A percentile compares a stretch with the other conserved stretches of the same genome.
Conservation (phyloP, 2,113 vertebrate species). For the Euleptes europaea region DNA sequence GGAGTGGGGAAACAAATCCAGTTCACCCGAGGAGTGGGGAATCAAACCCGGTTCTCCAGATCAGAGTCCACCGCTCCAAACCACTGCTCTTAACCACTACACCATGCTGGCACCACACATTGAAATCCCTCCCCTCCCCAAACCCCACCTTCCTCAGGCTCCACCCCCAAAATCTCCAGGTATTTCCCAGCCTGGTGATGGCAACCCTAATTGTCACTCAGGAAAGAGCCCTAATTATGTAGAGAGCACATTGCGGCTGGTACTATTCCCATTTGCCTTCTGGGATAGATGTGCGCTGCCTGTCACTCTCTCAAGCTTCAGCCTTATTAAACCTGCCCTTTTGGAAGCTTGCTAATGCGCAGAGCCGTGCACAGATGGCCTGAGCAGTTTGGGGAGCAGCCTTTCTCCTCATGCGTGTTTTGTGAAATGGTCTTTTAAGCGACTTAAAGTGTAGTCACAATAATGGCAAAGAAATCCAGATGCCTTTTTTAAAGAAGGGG, state of each 20-base stretch:
- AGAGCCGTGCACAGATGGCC: constrained; percentile 64
- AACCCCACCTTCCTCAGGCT: too few relatives aligned
- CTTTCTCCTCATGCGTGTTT: constrained; percentile 51
- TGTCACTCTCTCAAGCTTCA: not conserved
- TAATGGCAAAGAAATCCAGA: constrained; percentile 27
- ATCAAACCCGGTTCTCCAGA: too few relatives aligned
- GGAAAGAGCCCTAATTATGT: not conserved
- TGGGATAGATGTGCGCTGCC: not conserved
- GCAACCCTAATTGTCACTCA: too few relatives aligned
- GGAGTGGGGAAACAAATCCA: too few relatives aligned
- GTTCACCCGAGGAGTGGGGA: too few relatives aligned
- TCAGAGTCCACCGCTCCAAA: too few relatives aligned
- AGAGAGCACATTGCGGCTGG: not conserved
- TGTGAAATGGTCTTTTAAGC: constrained; percentile 57
- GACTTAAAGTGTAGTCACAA: constrained; percentile 47
- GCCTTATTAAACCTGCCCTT: not conserved
- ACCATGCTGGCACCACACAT: too few relatives aligned
- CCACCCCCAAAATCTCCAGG: too few relatives aligned
- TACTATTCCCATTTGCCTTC: not conserved
- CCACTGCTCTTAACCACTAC: too few relatives aligned
- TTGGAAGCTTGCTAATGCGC: constrained; percentile 28
- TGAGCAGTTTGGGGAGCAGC: constrained; percentile 65
- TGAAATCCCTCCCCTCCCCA: too few relatives aligned
- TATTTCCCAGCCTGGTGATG: too few relatives aligned
- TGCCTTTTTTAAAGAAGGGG: not conserved